Percentiles rank a stretch among this genome's conserved stretches.
phyloP scores from a whole-genome alignment of 2,113 vertebrate species.

The Paratilapia polleni region DNA sequence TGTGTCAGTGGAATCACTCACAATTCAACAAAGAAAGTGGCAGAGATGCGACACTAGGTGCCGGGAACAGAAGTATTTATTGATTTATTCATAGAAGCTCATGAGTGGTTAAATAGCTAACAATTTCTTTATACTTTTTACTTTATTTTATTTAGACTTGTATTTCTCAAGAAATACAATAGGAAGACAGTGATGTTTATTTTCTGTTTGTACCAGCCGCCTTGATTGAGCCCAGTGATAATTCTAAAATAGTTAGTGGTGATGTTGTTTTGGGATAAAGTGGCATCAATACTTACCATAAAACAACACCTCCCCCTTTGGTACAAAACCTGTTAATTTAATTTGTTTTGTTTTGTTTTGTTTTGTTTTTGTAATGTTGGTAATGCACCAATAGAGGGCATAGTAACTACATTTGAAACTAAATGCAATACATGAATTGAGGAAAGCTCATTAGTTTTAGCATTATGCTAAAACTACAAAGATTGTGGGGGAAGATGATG shows the following conservation, averaged over 20 bases:
- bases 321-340: background rate
- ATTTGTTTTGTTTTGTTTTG: background rate
- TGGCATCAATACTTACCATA: background rate
- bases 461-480: background rate
- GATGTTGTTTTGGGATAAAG: background rate
- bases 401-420: constrained; percentile 26
- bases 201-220: background rate
- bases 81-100: background rate
- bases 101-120: background rate
- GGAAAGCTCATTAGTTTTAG: background rate
- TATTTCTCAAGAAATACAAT: background rate
- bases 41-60: background rate
- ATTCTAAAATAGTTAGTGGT: background rate
- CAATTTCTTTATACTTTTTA: background rate
- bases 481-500: background rate
- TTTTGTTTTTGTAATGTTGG: constrained; percentile 13
- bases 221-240: background rate
- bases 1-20: background rate
- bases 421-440: background rate
- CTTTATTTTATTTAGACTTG: background rate
- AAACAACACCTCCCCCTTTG: background rate
- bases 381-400: constrained; percentile 64
- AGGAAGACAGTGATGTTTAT: background rate
- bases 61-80: background rate
- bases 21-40: background rate